Evolutionary conservation across 2,888 invertebrate species (phyloP), one percentile per base, ranked within the genome.

Genomic region (Ferrisia virgata): DNA sequence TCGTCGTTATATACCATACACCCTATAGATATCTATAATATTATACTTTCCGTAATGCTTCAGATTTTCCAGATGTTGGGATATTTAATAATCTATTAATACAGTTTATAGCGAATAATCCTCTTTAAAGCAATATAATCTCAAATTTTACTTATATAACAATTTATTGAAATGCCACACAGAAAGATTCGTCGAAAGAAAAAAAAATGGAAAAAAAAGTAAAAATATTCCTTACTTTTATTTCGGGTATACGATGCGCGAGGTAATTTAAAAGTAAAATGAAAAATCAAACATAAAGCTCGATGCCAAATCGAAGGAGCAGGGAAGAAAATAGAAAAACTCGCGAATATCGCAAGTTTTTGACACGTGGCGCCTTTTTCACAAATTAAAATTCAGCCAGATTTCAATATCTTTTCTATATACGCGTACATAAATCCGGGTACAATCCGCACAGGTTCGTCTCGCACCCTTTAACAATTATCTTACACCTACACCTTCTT

Each of bases 81-180:
- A 64, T 64, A 64, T 64, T 64, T 64, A 64, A 64, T 64, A 64
- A 64, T 64, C 58, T 64, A 64, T 64, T 64, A 64, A 64, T 64
- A 64, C 58, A 25, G 9, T 64, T 64, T 64, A 28, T n/a, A n/a
- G n/a, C n/a, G 28, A 28, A 64, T 64, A 64, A 64, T 64, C 58
- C 58, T 64, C 58, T 25, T 64, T 64, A 64, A 64, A 43, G 13
- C 13, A 18, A 4, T 18, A 36, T 43, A 64, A 64, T 28, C 25
- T 28, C 15, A 64, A 64, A 64, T 64, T 28, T 64, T 64, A 64
- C 58, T 64, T 64, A 64, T n/a, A n/a, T 64, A 64, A 64, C 58
- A 25, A 64, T 64, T 64, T 64, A 64, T 64, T 28, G 58, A 64
- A 64, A 47, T 47, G 18, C 47, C 47, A 47, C 47, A 64, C 4